phyloP scores from a whole-genome alignment of 2,113 vertebrate species.

The Laticauda laticaudata region DNA sequence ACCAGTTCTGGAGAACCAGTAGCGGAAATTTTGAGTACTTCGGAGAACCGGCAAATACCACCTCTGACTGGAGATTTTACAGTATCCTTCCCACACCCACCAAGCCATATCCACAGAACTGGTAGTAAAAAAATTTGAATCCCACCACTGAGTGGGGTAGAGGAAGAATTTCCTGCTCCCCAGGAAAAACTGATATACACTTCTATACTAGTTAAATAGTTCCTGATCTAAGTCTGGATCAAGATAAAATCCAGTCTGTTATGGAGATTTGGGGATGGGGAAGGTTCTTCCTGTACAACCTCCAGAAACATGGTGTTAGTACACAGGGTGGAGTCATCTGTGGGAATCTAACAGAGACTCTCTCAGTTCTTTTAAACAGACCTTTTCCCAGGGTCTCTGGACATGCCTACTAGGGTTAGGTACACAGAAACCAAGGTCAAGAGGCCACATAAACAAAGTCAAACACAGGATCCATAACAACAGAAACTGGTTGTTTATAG shows the following conservation, averaged over 20 bases:
- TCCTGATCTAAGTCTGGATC: not conserved
- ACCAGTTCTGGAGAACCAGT: too few species aligned
- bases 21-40: too few species aligned
- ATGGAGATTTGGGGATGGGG: not conserved
- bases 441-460: not conserved
- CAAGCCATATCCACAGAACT: too few species aligned
- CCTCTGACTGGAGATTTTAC: too few species aligned
- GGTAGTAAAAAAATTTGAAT: too few species aligned
- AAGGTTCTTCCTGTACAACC: not conserved
- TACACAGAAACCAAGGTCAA: not conserved
- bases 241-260: not conserved
- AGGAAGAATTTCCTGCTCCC: not conserved
- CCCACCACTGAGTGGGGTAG: not conserved
- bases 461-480: not conserved
- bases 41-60: too few species aligned
- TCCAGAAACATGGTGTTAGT: not conserved
- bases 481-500: not conserved
- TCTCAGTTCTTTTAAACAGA: not conserved
- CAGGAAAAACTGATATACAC: not conserved
- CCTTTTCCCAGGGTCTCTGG: not conserved
- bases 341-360: not conserved
- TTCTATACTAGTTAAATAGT: not conserved
- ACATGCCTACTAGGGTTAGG: not conserved
- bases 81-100: too few species aligned
- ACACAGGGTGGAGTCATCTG: not conserved